phyloP scores from a whole-genome alignment of 37 sponge, comb jelly and placozoan species.

The Oopsacas minuta region DNA sequence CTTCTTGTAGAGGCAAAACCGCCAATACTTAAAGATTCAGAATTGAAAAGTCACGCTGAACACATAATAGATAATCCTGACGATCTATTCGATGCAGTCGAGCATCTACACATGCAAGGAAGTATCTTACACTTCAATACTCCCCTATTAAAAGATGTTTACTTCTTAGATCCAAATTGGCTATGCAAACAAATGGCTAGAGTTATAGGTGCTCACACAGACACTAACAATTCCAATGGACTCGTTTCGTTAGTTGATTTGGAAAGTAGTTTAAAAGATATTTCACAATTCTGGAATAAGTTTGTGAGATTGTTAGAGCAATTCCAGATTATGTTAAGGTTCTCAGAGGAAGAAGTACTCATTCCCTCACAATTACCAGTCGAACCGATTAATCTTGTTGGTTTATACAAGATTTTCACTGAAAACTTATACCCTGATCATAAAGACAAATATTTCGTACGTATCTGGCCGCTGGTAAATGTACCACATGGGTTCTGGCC shows the following conservation, averaged over 20 bases:
- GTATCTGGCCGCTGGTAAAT: slow-evolving; percentile 55
- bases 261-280: background rate
- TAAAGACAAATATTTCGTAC: background rate
- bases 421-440: slow-evolving; percentile 24
- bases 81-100: background rate
- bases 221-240: slow-evolving; percentile 9
- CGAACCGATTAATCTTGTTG: background rate
- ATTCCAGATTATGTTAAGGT: slow-evolving; percentile 60
- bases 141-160: slow-evolving; percentile 40
- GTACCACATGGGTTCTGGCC: slow-evolving; percentile 85
- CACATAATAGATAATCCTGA: background rate
- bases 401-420: background rate
- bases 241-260: background rate
- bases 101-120: slow-evolving; percentile 21
- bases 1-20: background rate
- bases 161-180: slow-evolving; percentile 91
- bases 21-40: background rate
- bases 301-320: slow-evolving; percentile 56
- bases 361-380: slow-evolving; percentile 66
- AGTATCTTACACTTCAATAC: slow-evolving; percentile 74
- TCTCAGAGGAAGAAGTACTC: slow-evolving; percentile 39
- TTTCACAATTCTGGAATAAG: slow-evolving; percentile 22
- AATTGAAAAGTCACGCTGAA: background rate
- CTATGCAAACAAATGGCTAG: slow-evolving; percentile 65
- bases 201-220: slow-evolving; percentile 43